A percentile compares a stretch with the other conserved stretches of the same genome.
Conservation (phyloP, 2,888 invertebrate species). For the Hirtodrosophila alboralis region DNA sequence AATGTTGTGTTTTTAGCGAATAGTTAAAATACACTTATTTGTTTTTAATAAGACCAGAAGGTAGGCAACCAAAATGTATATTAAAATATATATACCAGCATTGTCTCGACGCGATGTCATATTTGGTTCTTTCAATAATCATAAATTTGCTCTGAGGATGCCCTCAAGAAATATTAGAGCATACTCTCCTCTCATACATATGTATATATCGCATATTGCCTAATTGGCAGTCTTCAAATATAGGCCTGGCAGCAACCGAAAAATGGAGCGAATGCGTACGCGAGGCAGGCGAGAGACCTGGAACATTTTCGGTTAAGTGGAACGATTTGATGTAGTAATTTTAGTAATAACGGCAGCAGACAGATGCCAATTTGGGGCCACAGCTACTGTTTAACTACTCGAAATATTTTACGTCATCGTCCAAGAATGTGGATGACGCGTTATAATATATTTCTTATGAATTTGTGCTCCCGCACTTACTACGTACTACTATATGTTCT, state of each 20-base stretch:
- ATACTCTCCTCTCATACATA: slow-evolving; percentile 27
- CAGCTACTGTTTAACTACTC: slow-evolving; percentile 72
- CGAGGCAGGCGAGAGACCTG: slow-evolving; percentile 41
- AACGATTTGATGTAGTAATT: slow-evolving; percentile 73
- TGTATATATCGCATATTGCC: slow-evolving; percentile 27
- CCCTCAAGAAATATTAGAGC: slow-evolving; percentile 47
- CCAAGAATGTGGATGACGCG: slow-evolving; percentile 51
- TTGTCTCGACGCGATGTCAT: not conserved
- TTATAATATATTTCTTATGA: slow-evolving; percentile 19
- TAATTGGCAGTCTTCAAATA: slow-evolving; percentile 57
- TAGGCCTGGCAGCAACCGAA: slow-evolving; percentile 29
- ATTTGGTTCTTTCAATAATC: not conserved
- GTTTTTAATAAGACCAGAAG: too few relatives aligned
- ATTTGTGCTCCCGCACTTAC: slow-evolving; percentile 28
- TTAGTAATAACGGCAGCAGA: slow-evolving; percentile 67
- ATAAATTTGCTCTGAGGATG: slow-evolving; percentile 3
- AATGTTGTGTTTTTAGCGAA: too few relatives aligned
- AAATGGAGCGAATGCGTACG: slow-evolving; percentile 43
- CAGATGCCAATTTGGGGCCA: slow-evolving; percentile 56
- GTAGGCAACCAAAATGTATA: too few relatives aligned
- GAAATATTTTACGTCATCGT: slow-evolving; percentile 66
- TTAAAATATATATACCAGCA: too few relatives aligned
- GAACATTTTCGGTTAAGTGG: slow-evolving; percentile 65
- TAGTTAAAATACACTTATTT: too few relatives aligned
- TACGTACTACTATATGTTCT: not conserved